Evolutionary conservation across 2,797 vertebrate species (phyloP).

Genomic region (Monodelphis domestica): DNA sequence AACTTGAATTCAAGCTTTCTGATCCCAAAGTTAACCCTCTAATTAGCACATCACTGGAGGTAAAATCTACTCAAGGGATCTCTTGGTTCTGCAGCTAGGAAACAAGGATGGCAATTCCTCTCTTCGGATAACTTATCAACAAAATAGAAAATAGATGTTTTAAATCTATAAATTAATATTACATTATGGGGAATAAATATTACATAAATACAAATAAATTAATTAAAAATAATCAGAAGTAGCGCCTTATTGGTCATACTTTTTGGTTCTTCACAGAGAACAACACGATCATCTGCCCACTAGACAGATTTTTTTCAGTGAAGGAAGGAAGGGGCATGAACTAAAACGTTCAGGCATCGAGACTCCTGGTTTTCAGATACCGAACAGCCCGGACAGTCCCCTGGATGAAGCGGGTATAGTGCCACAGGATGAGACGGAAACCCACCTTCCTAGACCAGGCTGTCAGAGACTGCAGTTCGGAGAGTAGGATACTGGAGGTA

Average conservation of each 20-base stretch:
- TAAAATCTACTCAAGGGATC: constrained; percentile 65
- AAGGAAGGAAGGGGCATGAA: constrained; percentile 77
- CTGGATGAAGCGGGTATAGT: constrained; percentile 86
- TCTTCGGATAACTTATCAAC: constrained; percentile 59
- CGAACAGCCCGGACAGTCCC: constrained; percentile 82
- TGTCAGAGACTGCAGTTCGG: constrained; percentile 66
- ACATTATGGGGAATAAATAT: constrained; percentile 81
- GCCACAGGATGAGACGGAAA: constrained; percentile 85
- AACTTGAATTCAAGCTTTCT: not conserved
- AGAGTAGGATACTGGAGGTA: constrained; percentile 73
- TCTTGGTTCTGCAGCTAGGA: constrained; percentile 37
- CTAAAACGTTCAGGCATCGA: constrained; percentile 72
- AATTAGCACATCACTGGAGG: constrained; percentile 74
- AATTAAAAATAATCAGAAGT: constrained; percentile 77
- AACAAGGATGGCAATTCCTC: constrained; percentile 39
- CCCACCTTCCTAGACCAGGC: constrained; percentile 85
- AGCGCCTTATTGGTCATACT: constrained; percentile 75
- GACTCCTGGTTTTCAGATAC: constrained; percentile 74
- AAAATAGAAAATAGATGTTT: constrained; percentile 66
- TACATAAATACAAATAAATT: constrained; percentile 88
- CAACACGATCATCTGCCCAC: constrained; percentile 81
- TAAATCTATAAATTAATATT: constrained; percentile 84
- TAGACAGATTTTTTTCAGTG: constrained; percentile 75
- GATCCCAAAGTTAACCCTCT: not conserved
- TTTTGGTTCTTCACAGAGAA: constrained; percentile 86